phyloP scores from a whole-genome alignment of 2,113 vertebrate species.

The Acanthisitta chloris region DNA sequence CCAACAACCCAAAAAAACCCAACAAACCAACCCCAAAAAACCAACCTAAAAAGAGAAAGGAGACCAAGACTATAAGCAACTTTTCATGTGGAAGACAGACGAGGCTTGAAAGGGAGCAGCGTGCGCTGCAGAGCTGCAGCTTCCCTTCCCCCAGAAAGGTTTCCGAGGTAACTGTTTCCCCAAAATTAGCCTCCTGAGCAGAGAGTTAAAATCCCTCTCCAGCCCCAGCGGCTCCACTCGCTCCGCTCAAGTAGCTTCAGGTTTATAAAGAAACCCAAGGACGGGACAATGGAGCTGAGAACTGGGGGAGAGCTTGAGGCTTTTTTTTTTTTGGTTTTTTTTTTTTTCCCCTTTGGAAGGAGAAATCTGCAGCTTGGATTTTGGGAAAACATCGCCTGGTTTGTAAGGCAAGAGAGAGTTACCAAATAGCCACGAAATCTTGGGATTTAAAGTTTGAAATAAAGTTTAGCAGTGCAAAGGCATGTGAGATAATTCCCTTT shows the following conservation, averaged over 20 bases:
- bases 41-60: neutral
- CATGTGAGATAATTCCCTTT: neutral
- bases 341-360: neutral
- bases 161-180: slow-evolving; percentile 43
- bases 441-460: neutral
- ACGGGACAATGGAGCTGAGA: slow-evolving; percentile 1
- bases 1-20: neutral
- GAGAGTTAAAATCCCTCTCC: neutral
- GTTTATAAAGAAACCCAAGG: neutral
- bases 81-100: slow-evolving; percentile 28
- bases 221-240: neutral
- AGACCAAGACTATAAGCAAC: neutral
- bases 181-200: slow-evolving; percentile 29
- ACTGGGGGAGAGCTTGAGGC: neutral
- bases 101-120: neutral
- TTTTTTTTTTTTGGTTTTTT: no score
- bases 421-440: neutral
- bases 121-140: neutral
- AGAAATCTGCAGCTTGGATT: neutral
- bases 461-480: neutral
- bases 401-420: neutral
- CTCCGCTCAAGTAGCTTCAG: neutral
- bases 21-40: neutral
- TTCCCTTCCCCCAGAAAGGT: slow-evolving; percentile 24
- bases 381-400: neutral